These are phyloP conservation scores for Dallia pectoralis DNA, from an alignment of 2,797 vertebrate genomes.

Conservation along the genomic window DNA sequence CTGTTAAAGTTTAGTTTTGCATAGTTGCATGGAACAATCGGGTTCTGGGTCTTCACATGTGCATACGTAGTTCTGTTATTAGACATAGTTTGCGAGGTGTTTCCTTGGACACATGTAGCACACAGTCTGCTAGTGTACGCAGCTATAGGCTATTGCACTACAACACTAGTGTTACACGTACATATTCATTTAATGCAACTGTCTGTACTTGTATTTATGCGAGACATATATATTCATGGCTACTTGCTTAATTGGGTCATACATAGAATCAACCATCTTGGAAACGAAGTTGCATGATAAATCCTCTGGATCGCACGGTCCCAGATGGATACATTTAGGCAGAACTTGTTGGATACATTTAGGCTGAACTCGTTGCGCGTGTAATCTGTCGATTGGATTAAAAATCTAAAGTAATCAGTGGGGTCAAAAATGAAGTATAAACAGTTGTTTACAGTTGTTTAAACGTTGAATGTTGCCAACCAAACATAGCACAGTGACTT, in stretches of 20 bases:
- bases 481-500: neutral
- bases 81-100: neutral
- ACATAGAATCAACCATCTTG: neutral
- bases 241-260: neutral
- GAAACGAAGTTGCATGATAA: neutral
- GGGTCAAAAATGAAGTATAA: neutral
- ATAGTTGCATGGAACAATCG: neutral
- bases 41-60: neutral
- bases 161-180: constrained; percentile 27
- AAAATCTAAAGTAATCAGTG: neutral
- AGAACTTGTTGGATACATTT: neutral
- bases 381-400: neutral
- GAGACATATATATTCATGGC: neutral
- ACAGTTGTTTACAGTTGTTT: neutral
- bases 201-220: constrained; percentile 6
- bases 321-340: neutral
- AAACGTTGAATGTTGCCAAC: neutral
- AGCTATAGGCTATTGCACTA: neutral
- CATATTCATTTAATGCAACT: constrained; percentile 22
- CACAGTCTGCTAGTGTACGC: neutral
- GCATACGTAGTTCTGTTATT: constrained; percentile 7
- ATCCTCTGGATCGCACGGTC: neutral
- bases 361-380: no score
- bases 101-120: constrained; percentile 12
- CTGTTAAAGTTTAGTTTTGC: constrained; percentile 22